Percentiles rank a stretch among this genome's conserved stretches.
Evolutionary conservation across 2,113 vertebrate species (phyloP).

Genomic region (Noturus placidus): DNA sequence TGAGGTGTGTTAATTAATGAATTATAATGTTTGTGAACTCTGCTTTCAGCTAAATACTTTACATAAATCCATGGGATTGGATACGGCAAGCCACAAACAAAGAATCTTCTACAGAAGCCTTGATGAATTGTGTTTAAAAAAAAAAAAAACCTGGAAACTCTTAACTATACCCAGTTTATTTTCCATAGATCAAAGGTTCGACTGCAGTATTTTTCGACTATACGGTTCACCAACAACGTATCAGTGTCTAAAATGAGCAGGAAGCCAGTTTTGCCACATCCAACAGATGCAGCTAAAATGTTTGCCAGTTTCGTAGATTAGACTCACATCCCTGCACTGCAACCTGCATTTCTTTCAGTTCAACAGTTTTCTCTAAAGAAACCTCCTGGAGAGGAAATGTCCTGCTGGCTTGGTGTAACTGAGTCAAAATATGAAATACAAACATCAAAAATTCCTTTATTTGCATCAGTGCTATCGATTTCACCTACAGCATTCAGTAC

Average conservation of each 20-base stretch:
- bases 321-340: not conserved
- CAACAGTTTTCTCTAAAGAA: not conserved
- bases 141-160: not conserved
- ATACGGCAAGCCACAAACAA: not conserved
- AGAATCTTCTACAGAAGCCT: not conserved
- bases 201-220: not conserved
- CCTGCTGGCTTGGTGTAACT: not conserved
- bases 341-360: not conserved
- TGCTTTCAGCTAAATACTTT: not conserved
- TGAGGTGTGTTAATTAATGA: too few relatives aligned
- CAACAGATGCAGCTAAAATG: not conserved
- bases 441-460: not conserved
- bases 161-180: not conserved
- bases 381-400: not conserved
- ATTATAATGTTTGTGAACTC: not conserved
- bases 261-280: not conserved
- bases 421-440: not conserved
- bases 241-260: not conserved
- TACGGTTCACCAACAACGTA: not conserved
- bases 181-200: not conserved
- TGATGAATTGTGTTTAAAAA: not conserved
- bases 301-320: not conserved
- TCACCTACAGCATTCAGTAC: not conserved
- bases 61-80: not conserved
- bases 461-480: not conserved